Base-by-base conservation (phyloP, 2,113 vertebrate species). In the Egretta garzetta region DNA sequence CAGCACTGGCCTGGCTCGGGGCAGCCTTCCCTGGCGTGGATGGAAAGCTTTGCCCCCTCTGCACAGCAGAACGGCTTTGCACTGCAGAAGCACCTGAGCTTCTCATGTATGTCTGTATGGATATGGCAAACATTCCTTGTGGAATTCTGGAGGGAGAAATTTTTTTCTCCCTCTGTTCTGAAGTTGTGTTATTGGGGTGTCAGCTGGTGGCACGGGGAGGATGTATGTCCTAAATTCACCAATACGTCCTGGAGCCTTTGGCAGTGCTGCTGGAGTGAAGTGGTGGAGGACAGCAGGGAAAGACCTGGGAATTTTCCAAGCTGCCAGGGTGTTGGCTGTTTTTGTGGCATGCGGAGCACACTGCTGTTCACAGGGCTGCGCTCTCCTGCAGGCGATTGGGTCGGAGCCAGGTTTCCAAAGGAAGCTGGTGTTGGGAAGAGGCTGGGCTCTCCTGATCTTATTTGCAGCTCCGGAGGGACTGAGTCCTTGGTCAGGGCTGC, bases 391-490 rank as follows among this genome's bases (percentile, higher is more conserved):
- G 75, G 80, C 76, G 0, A 8, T 55, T 53, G 3, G 4, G 10
- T 53, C 2, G n/a, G 91, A 0, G 27, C 89, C 96, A 93, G 87
- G 56, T 96, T 97, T 96, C 95, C 21, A 1, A 90, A 94, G 95
- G 96, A 97, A 96, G 89, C 60, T 75, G 80, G 19, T 87, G 24
- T 28, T 82, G 66, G 84, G 68, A 91, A 75, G 56, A 87, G 80
- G 56, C 70, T 80, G 70, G 70, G 77, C 52, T 95, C 56, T 74
- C 30, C 73, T 93, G 89, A 37, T 39, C 21, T 81, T 47, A 9
- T 20, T 59, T 89, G 39, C 30, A 32, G 49, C 1, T 1, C 56
- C 75, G 39, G n/a, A 83, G 80, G 23, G 71, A 32, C 71, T 63
- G 86, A 13, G 17, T 62, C 15, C 45, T 76, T 77, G 67, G 50